Conservation (phyloP, 2,113 vertebrate species). For the Cacatua alba region DNA sequence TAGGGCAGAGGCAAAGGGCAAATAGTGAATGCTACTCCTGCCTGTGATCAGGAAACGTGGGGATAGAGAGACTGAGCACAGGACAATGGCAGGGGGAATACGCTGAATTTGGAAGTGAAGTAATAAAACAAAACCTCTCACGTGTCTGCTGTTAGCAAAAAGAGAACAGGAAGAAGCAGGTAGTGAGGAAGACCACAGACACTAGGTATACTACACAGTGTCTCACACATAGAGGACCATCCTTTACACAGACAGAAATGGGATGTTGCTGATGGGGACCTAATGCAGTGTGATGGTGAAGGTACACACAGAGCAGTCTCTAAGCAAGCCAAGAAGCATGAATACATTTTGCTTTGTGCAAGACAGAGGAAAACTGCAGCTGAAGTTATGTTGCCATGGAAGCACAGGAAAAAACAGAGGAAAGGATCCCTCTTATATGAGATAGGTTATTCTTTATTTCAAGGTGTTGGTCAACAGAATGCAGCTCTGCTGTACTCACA, state of each 20-base stretch:
- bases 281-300: not conserved
- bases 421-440: not conserved
- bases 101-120: not conserved
- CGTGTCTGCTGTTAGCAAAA: not conserved
- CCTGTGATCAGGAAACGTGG: not conserved
- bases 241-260: not conserved
- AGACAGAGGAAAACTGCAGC: not conserved
- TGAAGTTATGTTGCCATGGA: not conserved
- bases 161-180: not conserved
- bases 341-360: not conserved
- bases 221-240: not conserved
- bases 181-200: not conserved
- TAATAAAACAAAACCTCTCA: not conserved
- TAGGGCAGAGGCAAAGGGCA: not conserved
- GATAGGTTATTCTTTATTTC: not conserved
- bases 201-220: not conserved
- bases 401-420: not conserved
- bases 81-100: not conserved
- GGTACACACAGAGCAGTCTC: rapidly evolving
- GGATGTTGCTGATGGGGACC: not conserved
- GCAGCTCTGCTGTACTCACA: not conserved
- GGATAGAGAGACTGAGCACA: not conserved
- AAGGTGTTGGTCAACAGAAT: not conserved
- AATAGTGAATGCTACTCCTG: rapidly evolving
- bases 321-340: rapidly evolving